Conservation (phyloP, 2,888 invertebrate genomes). For the Agrotis clavis region DNA sequence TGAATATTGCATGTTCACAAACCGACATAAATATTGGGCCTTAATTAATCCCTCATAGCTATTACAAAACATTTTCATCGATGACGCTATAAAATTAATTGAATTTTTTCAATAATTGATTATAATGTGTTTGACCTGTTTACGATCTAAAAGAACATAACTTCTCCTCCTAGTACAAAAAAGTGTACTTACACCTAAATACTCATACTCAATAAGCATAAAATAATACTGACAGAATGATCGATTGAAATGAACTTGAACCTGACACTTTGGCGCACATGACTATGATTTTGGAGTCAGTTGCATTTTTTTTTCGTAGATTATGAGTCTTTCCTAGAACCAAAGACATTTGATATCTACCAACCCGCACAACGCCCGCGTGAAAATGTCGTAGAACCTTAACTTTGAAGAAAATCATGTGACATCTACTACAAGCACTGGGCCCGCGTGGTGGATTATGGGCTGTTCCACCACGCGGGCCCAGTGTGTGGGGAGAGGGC, state of each 20-base stretch:
- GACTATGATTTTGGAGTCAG: too few species aligned
- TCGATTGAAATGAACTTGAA: too few species aligned
- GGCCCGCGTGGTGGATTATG: too few species aligned
- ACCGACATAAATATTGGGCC: neutral
- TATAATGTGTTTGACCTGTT: neutral
- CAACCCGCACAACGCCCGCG: too few species aligned
- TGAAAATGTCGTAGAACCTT: too few species aligned
- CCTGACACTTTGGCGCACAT: neutral
- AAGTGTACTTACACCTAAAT: neutral
- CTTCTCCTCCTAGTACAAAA: neutral
- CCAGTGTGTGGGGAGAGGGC: too few species aligned
- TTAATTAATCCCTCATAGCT: neutral
- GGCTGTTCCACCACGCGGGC: too few species aligned
- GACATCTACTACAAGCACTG: too few species aligned
- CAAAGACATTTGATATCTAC: too few species aligned
- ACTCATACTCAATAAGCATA: neutral
- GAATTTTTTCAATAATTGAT: neutral
- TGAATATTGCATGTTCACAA: neutral
- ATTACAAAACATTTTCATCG: neutral
- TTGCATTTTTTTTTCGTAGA: too few species aligned
- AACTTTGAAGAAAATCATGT: too few species aligned
- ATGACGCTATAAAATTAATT: neutral
- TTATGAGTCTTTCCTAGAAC: too few species aligned
- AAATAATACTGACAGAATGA: neutral
- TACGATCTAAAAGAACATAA: conserved; percentile 1